A percentile compares a stretch with the other conserved stretches of the same genome.
phyloP scores from a whole-genome alignment of 2,113 vertebrate species.

The Indicator maculatus region DNA sequence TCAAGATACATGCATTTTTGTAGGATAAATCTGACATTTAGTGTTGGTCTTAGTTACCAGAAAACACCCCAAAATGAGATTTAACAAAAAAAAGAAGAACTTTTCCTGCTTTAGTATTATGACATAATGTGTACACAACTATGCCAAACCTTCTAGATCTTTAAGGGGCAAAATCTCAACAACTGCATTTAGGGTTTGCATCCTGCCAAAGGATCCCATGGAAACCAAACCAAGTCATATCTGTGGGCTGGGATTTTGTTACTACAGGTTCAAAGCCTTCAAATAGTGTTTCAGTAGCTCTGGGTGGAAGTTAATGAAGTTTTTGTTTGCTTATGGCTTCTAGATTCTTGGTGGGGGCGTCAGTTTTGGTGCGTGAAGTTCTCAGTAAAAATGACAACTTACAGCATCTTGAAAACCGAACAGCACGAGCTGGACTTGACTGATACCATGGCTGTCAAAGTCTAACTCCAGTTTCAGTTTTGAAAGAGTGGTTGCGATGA shows the following conservation, averaged over 20 bases:
- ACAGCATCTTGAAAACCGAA: slow-evolving; percentile 98
- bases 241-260: neutral
- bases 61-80: neutral
- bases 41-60: neutral
- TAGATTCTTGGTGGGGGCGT: too few relatives aligned
- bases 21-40: neutral
- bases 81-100: neutral
- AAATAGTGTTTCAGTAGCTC: neutral
- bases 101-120: neutral
- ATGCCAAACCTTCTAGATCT: neutral
- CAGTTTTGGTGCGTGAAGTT: neutral
- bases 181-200: neutral
- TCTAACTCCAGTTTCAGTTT: slow-evolving; percentile 96
- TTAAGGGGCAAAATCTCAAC: neutral
- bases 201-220: neutral
- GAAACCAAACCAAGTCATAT: neutral
- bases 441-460: slow-evolving; percentile 96
- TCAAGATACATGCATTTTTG: neutral
- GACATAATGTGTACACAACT: neutral
- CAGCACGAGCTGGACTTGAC: slow-evolving; percentile 93
- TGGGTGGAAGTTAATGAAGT: neutral
- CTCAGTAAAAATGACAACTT: slow-evolving; percentile 65
- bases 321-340: neutral
- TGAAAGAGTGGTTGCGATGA: slow-evolving; percentile 91
- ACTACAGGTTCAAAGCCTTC: neutral